Evolutionary conservation across 2,888 invertebrate genomes (phyloP).

Genomic region (Lepidochitona cinerea): DNA sequence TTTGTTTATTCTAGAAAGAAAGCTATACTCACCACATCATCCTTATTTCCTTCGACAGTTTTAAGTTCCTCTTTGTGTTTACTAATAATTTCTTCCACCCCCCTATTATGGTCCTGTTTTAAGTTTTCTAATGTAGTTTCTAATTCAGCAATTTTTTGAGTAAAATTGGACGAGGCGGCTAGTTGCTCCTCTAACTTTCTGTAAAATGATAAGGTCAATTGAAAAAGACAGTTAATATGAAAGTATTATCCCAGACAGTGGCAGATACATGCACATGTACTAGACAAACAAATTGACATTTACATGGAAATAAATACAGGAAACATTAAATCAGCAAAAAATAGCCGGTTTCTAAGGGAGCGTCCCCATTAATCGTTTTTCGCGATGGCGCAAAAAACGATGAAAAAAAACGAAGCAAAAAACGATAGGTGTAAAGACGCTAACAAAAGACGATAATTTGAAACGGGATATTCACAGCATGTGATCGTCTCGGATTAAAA

Average conservation of each 20-base stretch:
- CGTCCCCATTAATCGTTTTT: too few relatives aligned
- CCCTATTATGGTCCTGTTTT: slow-evolving; percentile 50
- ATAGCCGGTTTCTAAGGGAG: too few relatives aligned
- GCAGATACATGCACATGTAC: background rate
- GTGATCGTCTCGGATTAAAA: too few relatives aligned
- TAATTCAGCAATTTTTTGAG: slow-evolving; percentile 65
- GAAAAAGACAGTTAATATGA: background rate
- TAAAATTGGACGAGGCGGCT: slow-evolving; percentile 67
- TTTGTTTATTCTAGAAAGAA: too few relatives aligned
- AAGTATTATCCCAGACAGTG: background rate
- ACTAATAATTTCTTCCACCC: slow-evolving; percentile 48
- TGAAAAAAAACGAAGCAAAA: too few relatives aligned
- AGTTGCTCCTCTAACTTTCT: slow-evolving; percentile 69
- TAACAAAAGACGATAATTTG: too few relatives aligned
- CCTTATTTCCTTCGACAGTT: slow-evolving; percentile 39
- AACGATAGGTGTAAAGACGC: too few relatives aligned
- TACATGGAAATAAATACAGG: too few relatives aligned
- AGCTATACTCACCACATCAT: slow-evolving; percentile 51
- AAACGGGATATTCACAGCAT: too few relatives aligned
- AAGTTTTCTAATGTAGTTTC: slow-evolving; percentile 50
- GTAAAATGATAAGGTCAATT: slow-evolving; percentile 25
- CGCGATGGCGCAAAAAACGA: too few relatives aligned
- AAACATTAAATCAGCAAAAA: too few relatives aligned
- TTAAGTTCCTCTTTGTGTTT: slow-evolving; percentile 50
- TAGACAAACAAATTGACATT: too few relatives aligned